Evolutionary conservation across 2,113 vertebrate species (phyloP), one percentile per base, ranked within the genome.

Genomic region (Nipponia nippon): DNA sequence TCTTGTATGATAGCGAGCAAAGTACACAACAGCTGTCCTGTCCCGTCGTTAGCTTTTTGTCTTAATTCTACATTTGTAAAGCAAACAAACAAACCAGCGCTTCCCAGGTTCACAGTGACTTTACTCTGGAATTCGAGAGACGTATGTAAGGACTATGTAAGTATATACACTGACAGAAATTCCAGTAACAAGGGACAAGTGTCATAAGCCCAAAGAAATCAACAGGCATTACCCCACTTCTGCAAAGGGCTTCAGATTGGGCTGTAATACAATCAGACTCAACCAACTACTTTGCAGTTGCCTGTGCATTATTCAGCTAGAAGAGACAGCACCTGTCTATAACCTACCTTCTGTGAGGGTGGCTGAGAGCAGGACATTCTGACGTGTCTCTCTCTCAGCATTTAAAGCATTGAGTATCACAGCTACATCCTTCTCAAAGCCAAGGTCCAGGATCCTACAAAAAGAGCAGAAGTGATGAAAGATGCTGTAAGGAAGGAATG

Each of bases 321-420:
- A 55, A 67, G 59, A 86, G 38, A 42, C 7, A 25, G 32, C 14
- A 18, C 10, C 49, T 30, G 9, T 21, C 42, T 40, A 4, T 36
- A 32, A 16, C 97, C 66, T 93, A 99, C 99, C 99, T 47, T 98
- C 98, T 0, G 98, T 99, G 44, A 99, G 98, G 0, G 99, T 99
- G 2, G 99, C 99, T 0, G 99, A 99, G 50, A 99, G 98, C 63
- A 99, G 95, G 27, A 99, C 98, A 0, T 99, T 99, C 98, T 99
- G 99, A 7, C 99, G 97, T 7, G 94, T 88, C 18, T 97, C 95
- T 12, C 98, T 98, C 9, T 97, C 95, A 0, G 98, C 89, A 29
- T 99, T 99, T 44, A 99, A 50, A 16, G 99, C 98, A 8, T 99
- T 99, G 27, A 99, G 97, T 32, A 99, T 99, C 55, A 99, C 95